Conservation (phyloP, 92 coral and sea anemone species). For the Plumapathes pennacea region DNA sequence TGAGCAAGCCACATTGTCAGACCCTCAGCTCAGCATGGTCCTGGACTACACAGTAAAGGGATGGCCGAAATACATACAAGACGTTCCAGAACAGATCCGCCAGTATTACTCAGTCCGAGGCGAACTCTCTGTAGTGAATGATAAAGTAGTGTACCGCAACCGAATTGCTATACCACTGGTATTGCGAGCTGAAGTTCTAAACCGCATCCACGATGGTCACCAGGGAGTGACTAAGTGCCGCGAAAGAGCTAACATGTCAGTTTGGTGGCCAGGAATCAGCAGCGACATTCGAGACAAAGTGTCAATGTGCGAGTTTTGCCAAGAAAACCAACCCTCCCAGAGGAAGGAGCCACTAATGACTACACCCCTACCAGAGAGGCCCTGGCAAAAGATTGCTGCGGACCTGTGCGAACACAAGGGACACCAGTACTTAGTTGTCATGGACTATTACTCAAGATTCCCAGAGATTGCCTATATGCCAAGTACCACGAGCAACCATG, state of each 20-base stretch:
- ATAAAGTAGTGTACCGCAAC: constrained; percentile 15
- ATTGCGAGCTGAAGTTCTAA: not conserved
- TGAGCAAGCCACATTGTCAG: constrained; percentile 7
- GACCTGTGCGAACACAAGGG: not conserved
- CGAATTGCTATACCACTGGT: constrained; percentile 13
- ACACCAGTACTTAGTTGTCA: not conserved
- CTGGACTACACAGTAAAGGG: constrained; percentile 8
- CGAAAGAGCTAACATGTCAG: not conserved
- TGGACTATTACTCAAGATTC: constrained; percentile 11
- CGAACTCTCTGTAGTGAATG: constrained; percentile 30
- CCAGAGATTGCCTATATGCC: no score
- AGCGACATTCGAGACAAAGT: no score
- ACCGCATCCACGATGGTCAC: constrained; percentile 16
- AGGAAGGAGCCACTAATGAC: constrained; percentile 8
- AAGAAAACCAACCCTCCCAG: constrained; percentile 1
- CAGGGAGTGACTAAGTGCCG: constrained; percentile 8
- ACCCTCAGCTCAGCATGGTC: constrained; percentile 21
- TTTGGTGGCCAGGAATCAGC: no score
- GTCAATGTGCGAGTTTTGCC: not conserved
- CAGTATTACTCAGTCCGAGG: constrained; percentile 6
- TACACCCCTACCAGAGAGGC: constrained; percentile 6
- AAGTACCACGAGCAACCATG: not conserved
- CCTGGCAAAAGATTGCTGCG: not conserved
- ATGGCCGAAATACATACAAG: constrained; percentile 42
- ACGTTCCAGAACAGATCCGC: constrained; percentile 20